Conservation (phyloP, 2,113 vertebrate species). For the Theristicus caerulescens region DNA sequence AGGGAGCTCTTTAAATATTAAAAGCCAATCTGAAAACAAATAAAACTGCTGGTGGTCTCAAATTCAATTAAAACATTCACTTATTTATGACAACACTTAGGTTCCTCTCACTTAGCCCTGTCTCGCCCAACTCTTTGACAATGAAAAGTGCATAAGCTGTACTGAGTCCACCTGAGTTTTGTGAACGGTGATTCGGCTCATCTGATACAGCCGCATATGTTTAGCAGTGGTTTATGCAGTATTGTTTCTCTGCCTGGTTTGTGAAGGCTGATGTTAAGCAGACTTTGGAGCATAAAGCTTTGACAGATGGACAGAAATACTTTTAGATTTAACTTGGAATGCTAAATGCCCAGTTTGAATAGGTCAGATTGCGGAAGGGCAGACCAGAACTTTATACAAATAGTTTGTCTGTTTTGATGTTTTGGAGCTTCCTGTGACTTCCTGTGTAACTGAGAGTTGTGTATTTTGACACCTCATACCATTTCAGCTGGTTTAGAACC, state of each 20-base stretch:
- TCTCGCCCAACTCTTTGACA: neutral
- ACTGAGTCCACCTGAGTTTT: neutral
- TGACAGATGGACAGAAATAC: neutral
- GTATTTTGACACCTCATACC: neutral
- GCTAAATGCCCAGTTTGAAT: neutral
- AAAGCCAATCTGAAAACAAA: neutral
- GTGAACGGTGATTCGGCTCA: neutral
- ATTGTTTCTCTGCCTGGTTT: neutral
- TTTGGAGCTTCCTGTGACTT: neutral
- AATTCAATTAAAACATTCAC: neutral
- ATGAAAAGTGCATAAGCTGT: neutral
- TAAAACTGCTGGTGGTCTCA: neutral
- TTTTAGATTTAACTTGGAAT: neutral
- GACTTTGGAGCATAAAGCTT: neutral
- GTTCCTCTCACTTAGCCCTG: neutral
- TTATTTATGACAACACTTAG: neutral
- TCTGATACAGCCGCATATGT: neutral
- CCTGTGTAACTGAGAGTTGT: neutral
- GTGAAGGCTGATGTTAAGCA: neutral
- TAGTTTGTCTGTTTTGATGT: neutral
- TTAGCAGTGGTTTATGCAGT: neutral
- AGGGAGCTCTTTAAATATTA: neutral
- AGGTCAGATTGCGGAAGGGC: neutral
- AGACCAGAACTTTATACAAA: neutral
- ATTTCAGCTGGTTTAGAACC: neutral